A percentile compares a stretch with the other conserved stretches of the same genome.
Conservation (phyloP, 2,797 vertebrate species). For the Falco naumanni region DNA sequence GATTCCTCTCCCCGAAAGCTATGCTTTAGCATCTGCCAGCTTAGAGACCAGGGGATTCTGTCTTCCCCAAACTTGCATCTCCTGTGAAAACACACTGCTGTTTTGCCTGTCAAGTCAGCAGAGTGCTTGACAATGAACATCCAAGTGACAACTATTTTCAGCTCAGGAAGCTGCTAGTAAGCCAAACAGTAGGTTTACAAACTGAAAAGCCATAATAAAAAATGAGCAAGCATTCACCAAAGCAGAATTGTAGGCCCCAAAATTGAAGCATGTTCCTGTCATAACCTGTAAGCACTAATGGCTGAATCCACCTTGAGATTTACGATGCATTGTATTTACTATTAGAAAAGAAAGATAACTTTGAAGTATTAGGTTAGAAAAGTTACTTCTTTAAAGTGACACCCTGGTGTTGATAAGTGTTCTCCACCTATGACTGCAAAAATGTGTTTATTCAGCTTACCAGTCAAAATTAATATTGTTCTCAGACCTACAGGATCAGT, state of each 20-base stretch:
- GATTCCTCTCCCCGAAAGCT: neutral
- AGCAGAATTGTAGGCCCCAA: neutral
- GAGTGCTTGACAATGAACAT: neutral
- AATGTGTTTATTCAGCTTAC: slow-evolving; percentile 60
- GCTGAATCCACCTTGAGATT: slow-evolving; percentile 5
- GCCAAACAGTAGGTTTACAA: neutral
- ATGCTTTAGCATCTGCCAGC: neutral
- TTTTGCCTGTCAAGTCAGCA: neutral
- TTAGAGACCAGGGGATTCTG: neutral
- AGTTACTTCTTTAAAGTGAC: slow-evolving; percentile 58
- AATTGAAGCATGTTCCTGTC: neutral
- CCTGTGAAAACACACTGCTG: neutral
- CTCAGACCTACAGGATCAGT: slow-evolving; percentile 22
- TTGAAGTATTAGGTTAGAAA: slow-evolving; percentile 30
- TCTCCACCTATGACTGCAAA: slow-evolving; percentile 36
- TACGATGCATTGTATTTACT: neutral
- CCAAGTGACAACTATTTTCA: slow-evolving; percentile 39
- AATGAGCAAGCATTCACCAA: slow-evolving; percentile 1
- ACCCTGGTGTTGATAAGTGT: slow-evolving; percentile 26
- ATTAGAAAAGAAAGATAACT: slow-evolving; percentile 16
- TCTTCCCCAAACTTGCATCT: neutral
- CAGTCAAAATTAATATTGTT: slow-evolving; percentile 64
- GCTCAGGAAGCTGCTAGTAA: neutral
- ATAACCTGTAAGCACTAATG: slow-evolving; percentile 3
- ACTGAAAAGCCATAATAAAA: neutral